Conservation (phyloP, 2,113 vertebrate genomes). For the Laterallus jamaicensis region DNA sequence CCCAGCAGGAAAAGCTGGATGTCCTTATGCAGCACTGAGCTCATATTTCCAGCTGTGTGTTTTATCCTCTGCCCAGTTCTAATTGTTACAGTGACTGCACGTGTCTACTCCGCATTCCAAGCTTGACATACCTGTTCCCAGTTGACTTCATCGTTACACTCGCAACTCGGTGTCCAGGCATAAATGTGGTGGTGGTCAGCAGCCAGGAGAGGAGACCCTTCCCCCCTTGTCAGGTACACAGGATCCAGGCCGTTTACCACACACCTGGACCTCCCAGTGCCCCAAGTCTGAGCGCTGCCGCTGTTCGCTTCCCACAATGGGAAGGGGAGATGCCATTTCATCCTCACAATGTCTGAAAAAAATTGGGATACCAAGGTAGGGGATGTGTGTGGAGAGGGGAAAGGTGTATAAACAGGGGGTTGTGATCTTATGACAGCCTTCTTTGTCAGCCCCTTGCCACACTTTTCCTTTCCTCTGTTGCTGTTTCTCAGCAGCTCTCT, state of each 20-base stretch:
- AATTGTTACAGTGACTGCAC: background rate
- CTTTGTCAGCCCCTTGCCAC: background rate
- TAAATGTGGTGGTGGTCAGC: background rate
- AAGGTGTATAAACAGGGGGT: background rate
- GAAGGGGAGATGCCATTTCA: background rate
- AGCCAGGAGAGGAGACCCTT: background rate
- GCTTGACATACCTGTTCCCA: background rate
- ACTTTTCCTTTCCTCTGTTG: background rate
- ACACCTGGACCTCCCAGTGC: accelerated
- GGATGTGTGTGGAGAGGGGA: too few species aligned
- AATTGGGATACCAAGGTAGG: background rate
- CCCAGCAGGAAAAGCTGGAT: background rate
- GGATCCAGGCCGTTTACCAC: accelerated
- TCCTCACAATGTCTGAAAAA: background rate
- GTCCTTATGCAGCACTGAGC: background rate
- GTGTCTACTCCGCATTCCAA: background rate
- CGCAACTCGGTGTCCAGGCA: background rate
- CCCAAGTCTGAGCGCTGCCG: background rate
- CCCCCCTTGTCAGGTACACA: accelerated
- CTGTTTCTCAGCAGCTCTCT: background rate
- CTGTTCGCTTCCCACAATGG: background rate
- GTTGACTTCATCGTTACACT: background rate
- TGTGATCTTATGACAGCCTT: background rate
- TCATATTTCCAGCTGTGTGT: background rate
- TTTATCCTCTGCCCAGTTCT: background rate